These are phyloP conservation scores for Lasioglossum figueresi DNA, from an alignment of 2,888 invertebrate species.

Conservation along the genomic window DNA sequence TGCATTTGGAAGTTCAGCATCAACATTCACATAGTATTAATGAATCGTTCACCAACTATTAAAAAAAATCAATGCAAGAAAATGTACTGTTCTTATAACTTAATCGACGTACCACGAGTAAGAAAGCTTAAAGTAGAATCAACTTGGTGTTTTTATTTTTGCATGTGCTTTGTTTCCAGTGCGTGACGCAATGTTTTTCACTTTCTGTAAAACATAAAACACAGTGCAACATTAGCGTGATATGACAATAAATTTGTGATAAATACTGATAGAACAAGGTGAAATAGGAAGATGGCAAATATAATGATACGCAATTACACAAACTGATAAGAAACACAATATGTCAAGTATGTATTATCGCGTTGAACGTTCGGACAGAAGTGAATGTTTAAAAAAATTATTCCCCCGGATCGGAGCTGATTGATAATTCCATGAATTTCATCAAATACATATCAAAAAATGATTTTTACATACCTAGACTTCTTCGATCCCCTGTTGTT, in stretches of 20 bases:
- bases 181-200: conserved; percentile 54
- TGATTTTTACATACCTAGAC: conserved; percentile 85
- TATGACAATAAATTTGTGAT: neutral
- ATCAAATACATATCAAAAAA: neutral
- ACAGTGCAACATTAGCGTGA: neutral
- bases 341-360: too few species aligned
- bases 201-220: conserved; percentile 64
- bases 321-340: too few species aligned
- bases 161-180: conserved; percentile 53
- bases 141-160: conserved; percentile 66
- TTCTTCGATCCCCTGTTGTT: conserved; percentile 88
- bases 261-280: neutral
- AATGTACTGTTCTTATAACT: conserved; percentile 66
- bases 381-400: too few species aligned
- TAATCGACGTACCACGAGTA: conserved; percentile 59
- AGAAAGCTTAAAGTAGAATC: conserved; percentile 64
- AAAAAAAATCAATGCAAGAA: conserved; percentile 69
- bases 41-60: conserved; percentile 38
- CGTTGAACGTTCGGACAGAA: too few species aligned
- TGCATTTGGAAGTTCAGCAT: neutral
- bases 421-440: too few species aligned
- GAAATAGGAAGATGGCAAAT: too few species aligned
- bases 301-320: too few species aligned
- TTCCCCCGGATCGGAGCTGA: too few species aligned
- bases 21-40: conserved; percentile 42